A percentile compares a stretch with the other conserved stretches of the same genome.
Evolutionary conservation across 2,797 vertebrate species (phyloP).

Genomic region (Notamacropus eugenii): DNA sequence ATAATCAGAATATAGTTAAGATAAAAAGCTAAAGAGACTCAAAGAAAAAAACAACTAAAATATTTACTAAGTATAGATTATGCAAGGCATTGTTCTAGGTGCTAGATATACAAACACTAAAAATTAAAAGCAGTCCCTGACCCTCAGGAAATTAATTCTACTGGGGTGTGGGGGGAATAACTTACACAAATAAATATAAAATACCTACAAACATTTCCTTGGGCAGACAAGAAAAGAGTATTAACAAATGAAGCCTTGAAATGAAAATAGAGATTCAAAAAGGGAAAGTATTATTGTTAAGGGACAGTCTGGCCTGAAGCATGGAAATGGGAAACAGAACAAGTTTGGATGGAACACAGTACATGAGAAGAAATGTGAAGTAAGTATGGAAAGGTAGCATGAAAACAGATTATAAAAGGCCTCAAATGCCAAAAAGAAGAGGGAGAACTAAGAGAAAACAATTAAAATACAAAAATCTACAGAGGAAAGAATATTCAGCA

Average conservation of each 20-base stretch:
- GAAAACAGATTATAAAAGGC: background rate
- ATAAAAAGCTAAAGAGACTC: conserved; percentile 39
- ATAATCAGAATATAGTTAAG: background rate
- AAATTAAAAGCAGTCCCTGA: background rate
- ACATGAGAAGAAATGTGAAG: background rate
- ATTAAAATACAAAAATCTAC: background rate
- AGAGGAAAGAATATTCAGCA: background rate
- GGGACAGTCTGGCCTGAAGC: background rate
- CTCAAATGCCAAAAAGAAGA: background rate
- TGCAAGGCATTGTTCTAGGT: background rate
- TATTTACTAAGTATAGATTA: background rate
- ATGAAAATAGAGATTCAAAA: background rate
- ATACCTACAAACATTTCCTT: background rate
- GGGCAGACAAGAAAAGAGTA: background rate
- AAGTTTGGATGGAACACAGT: background rate
- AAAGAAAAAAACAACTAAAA: background rate
- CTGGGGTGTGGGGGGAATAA: background rate
- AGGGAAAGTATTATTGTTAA: background rate
- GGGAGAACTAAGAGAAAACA: background rate
- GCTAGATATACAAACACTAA: background rate
- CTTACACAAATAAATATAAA: background rate
- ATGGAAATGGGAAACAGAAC: background rate
- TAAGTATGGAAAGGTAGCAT: background rate
- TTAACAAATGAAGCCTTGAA: background rate
- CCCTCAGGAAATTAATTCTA: background rate